These are phyloP conservation scores for Bradypodion pumilum DNA, from an alignment of 2,797 vertebrate species.

Conservation along the genomic window DNA sequence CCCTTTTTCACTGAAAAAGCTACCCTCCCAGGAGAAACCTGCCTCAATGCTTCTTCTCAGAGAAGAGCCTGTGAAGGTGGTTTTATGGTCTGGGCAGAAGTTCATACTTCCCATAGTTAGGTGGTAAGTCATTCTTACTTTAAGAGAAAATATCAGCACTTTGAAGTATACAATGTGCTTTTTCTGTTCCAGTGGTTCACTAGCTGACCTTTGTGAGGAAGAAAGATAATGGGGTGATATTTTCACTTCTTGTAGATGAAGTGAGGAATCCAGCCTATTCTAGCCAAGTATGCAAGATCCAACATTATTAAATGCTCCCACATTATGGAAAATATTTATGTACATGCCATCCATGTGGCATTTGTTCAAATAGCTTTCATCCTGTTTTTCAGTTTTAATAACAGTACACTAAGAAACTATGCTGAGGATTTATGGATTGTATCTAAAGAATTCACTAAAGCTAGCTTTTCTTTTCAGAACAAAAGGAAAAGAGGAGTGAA, in stretches of 20 bases:
- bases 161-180: background rate
- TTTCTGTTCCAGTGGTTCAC: background rate
- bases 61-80: background rate
- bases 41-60: too few relatives aligned
- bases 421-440: background rate
- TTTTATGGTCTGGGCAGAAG: background rate
- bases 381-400: background rate
- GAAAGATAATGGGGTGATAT: background rate
- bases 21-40: background rate
- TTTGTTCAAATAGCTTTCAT: background rate
- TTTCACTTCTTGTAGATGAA: background rate
- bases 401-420: background rate
- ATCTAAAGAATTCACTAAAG: background rate
- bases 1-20: background rate
- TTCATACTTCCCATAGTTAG: background rate
- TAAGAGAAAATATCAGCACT: background rate
- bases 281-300: background rate
- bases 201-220: background rate
- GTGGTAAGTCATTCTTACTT: background rate
- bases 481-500: background rate
- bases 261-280: background rate
- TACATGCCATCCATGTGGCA: background rate
- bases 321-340: background rate
- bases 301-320: background rate
- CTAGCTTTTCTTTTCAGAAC: slow-evolving; percentile 3